Percentiles rank a stretch among this genome's conserved stretches.
phyloP scores from a whole-genome alignment of 30 jellyfish, hydroid and myxozoan species.

The Cassiopea andromeda region DNA sequence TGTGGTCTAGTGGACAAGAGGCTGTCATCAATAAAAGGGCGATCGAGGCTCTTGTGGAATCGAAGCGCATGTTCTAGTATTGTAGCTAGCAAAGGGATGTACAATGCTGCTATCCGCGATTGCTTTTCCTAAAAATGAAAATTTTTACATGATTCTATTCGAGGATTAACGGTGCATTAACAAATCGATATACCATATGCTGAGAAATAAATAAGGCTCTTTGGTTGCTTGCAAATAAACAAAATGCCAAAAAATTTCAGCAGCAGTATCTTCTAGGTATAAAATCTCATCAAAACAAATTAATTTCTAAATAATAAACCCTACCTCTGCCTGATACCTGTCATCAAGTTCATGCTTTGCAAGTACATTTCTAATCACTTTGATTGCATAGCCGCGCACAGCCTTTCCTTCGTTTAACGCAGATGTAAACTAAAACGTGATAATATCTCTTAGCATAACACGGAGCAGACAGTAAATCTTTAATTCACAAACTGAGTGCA shows the following conservation, averaged over 20 bases:
- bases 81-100: slow-evolving; percentile 92
- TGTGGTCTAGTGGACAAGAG: slow-evolving; percentile 80
- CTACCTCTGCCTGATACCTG: slow-evolving; percentile 79
- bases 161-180: too few species aligned
- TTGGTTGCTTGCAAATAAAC: too few species aligned
- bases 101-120: slow-evolving; percentile 89
- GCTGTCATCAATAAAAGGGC: slow-evolving; percentile 92
- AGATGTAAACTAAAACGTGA: slow-evolving; percentile 76
- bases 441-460: too few species aligned
- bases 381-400: slow-evolving; percentile 84
- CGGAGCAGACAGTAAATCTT: too few species aligned
- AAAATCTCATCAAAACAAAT: too few species aligned
- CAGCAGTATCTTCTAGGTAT: too few species aligned
- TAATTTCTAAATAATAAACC: neutral
- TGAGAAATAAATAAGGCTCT: too few species aligned
- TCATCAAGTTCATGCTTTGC: slow-evolving; percentile 98
- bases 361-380: slow-evolving; percentile 76
- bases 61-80: slow-evolving; percentile 97
- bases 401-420: slow-evolving; percentile 94
- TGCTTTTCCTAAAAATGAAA: slow-evolving; percentile 80
- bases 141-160: neutral
- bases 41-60: slow-evolving; percentile 96
- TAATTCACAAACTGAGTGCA: too few species aligned
- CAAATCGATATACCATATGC: too few species aligned
- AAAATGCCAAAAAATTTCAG: too few species aligned